A percentile compares a stretch with the other conserved stretches of the same genome.
These are phyloP conservation scores for Phalloptychus januarius DNA, from an alignment of 2,797 vertebrate species.

Conservation along the genomic window DNA sequence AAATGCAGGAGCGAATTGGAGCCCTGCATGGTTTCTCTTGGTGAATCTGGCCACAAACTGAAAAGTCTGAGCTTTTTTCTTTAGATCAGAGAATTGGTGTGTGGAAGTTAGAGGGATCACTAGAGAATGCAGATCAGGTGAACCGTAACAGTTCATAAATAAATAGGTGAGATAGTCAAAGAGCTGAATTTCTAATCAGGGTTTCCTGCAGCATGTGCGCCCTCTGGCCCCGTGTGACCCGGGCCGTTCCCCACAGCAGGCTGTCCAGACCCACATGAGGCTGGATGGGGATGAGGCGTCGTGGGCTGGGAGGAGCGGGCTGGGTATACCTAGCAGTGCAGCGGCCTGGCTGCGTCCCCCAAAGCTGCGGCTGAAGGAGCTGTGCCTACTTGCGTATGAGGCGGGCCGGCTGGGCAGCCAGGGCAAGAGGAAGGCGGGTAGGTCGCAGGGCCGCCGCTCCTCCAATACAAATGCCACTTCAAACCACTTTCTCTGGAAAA, in stretches of 20 bases:
- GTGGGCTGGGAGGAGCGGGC: slow-evolving; percentile 40
- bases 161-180: neutral
- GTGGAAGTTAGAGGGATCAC: neutral
- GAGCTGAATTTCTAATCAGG: neutral
- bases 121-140: neutral
- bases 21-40: neutral
- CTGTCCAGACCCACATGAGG: slow-evolving; percentile 21
- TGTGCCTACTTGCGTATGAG: slow-evolving; percentile 98
- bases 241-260: slow-evolving; percentile 12
- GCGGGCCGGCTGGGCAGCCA: slow-evolving; percentile 97
- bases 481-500: slow-evolving; percentile 98
- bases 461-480: slow-evolving; percentile 95
- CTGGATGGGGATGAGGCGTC: slow-evolving; percentile 9
- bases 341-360: slow-evolving; percentile 99
- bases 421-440: slow-evolving; percentile 93
- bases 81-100: neutral
- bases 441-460: slow-evolving; percentile 91
- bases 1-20: neutral
- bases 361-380: slow-evolving; percentile 99
- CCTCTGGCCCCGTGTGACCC: slow-evolving; percentile 34
- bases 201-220: neutral
- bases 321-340: slow-evolving; percentile 92
- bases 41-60: neutral
- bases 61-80: neutral
- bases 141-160: neutral